These are phyloP conservation scores for Gastrophysa polygoni DNA, from an alignment of 2,888 invertebrate genomes.

Conservation along the genomic window DNA sequence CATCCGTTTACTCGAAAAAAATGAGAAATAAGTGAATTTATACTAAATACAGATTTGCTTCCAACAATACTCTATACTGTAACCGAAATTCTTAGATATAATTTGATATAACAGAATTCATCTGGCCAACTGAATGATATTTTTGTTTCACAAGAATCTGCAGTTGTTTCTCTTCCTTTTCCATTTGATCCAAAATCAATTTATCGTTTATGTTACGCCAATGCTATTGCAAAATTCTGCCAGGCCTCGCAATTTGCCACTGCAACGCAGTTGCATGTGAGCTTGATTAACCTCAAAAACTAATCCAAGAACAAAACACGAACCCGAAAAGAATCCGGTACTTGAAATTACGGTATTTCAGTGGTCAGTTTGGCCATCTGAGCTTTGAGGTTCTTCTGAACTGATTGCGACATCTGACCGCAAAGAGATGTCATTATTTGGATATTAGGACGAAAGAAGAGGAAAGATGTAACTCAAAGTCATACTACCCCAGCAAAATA, in stretches of 20 bases:
- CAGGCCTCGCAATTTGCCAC: conserved; percentile 22
- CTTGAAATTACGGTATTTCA: conserved; percentile 20
- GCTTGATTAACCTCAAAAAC: conserved; percentile 20
- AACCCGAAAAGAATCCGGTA: conserved; percentile 16
- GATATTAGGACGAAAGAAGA: background rate
- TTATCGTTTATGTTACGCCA: conserved; percentile 2
- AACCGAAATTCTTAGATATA: no score
- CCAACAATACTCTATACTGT: no score
- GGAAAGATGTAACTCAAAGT: no score
- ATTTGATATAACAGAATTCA: no score
- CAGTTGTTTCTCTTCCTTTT: no score
- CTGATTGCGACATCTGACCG: conserved; percentile 3
- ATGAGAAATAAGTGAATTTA: no score
- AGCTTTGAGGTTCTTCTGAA: background rate
- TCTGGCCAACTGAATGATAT: no score
- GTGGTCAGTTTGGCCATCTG: background rate
- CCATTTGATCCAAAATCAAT: background rate
- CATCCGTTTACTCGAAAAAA: no score
- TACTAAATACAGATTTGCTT: no score
- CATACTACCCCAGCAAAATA: no score
- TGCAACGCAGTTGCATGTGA: conserved; percentile 22
- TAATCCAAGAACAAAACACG: conserved; percentile 6
- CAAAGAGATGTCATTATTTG: conserved; percentile 10
- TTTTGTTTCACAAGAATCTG: no score
- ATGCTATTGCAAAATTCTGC: background rate